Base-by-base conservation (phyloP, 2,888 invertebrate genomes). In the Apodemia zela region DNA sequence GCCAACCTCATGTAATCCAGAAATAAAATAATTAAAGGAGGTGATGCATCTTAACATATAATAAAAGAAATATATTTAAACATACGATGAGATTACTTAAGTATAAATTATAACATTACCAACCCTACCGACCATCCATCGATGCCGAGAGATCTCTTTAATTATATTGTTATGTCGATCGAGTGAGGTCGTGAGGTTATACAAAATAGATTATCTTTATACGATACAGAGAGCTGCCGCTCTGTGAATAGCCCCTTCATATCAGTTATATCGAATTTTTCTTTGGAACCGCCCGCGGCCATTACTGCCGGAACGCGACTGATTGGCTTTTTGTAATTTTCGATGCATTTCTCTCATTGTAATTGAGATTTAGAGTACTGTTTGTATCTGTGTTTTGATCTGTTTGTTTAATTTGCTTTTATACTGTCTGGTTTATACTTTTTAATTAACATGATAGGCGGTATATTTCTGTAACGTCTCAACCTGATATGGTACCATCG, bases 121-220 rank as follows among this genome's bases (percentile, higher is more conserved):
- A 54, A 59, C 42, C 63, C 54, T 61, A 63, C 25, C 54, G 29
- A 57, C 15, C 7, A 65, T 66, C 62, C 70, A 69, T 69, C 73
- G 69, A 69, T 79, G 74, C 70, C 69, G 70, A 79, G 84, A 87
- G 86, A 86, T 87, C 85, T 82, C 86, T 90, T 89, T 91, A 91
- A 91, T 91, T 89, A 91, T 90, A 90, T 90, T 89, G 90, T 91
- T 87, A 87, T 84, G 80, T 75, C 81, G 81, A 77, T 79, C 77
- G 78, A 75, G 77, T 70, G 84, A 84, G 90, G 90, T 91, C 91
- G 90, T 84, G 89, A 85, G 91, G 90, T 91, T 88, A 89, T 77
- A 85, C 84, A 83, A 89, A 89, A 89, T 87, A 90, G 89, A 90
- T 90, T 89, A 90, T 90, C 90, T 88, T 73, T 80, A 81, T 84